These are phyloP conservation scores for Fregata magnificens DNA, from an alignment of 2,113 vertebrate species.

Conservation along the genomic window DNA sequence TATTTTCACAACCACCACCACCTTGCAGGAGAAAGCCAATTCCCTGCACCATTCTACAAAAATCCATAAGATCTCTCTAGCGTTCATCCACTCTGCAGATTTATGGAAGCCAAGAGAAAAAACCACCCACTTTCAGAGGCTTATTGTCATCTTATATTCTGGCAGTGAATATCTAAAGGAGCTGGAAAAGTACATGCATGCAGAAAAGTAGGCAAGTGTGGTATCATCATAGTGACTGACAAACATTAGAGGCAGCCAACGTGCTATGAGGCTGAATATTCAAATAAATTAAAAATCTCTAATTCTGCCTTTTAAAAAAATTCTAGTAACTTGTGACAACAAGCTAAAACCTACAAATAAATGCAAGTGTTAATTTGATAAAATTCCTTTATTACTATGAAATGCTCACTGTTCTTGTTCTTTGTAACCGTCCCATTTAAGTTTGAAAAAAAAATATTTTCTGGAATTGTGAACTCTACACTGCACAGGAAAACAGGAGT, in stretches of 20 bases:
- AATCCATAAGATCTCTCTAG: background rate
- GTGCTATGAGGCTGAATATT: background rate
- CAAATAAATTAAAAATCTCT: background rate
- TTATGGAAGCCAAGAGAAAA: background rate
- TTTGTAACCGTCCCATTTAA: background rate
- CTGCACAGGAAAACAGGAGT: background rate
- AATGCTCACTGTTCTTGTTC: background rate
- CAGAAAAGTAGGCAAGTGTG: background rate
- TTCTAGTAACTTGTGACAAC: background rate
- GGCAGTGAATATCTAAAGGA: background rate
- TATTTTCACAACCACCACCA: background rate
- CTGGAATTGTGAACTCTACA: background rate
- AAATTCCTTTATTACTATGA: background rate
- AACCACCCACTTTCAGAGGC: background rate
- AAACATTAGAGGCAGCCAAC: background rate
- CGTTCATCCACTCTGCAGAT: background rate
- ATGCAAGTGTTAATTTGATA: background rate
- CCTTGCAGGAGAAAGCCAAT: background rate
- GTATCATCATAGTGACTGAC: background rate
- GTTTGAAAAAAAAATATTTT: background rate
- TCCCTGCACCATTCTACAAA: background rate
- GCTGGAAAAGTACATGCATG: background rate
- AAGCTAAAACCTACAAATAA: background rate
- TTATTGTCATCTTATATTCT: background rate
- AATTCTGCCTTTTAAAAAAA: background rate